phyloP scores from a whole-genome alignment of 2,113 vertebrate species.

The Microtus ochrogaster region DNA sequence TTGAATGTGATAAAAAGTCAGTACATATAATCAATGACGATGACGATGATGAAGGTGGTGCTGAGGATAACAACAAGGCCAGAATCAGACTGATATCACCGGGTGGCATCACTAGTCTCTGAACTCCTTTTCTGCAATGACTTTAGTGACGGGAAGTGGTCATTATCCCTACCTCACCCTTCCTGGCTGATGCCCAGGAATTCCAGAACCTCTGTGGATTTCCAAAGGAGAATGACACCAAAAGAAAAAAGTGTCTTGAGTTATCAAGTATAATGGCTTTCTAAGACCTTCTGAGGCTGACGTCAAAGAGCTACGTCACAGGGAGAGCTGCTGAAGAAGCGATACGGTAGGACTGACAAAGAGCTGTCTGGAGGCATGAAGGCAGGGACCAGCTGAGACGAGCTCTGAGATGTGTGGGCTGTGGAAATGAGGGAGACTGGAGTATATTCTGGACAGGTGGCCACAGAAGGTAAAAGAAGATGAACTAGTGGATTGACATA shows the following conservation, averaged over 20 bases:
- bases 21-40: neutral
- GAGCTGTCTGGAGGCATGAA: neutral
- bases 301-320: neutral
- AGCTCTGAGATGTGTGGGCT: neutral
- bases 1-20: neutral
- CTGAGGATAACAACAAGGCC: neutral
- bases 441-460: neutral
- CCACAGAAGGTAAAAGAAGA: neutral
- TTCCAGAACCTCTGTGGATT: neutral
- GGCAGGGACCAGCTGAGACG: neutral
- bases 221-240: neutral
- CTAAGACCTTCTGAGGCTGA: neutral
- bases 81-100: neutral
- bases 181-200: neutral
- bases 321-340: neutral
- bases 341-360: neutral
- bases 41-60: neutral
- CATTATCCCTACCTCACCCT: neutral
- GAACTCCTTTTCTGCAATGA: neutral
- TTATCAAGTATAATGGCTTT: neutral
- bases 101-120: neutral
- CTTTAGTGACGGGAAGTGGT: neutral
- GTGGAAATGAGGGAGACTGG: neutral
- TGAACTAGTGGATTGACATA: conserved; percentile 15
- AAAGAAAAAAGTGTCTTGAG: neutral